Conservation (phyloP, 2,113 vertebrate species). For the Lycocorax pyrrhopterus region DNA sequence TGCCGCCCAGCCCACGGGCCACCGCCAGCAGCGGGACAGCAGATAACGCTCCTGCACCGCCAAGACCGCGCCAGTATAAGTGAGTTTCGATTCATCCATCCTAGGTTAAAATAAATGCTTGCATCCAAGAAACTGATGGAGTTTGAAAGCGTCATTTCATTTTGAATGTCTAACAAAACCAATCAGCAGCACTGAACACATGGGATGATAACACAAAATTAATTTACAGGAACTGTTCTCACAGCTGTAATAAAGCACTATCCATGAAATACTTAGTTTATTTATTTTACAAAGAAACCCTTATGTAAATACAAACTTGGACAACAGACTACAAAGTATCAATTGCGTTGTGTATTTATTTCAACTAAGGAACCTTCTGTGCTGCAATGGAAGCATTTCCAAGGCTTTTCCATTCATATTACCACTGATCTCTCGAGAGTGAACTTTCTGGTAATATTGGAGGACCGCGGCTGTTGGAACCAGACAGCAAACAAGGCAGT, state of each 20-base stretch:
- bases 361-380: not conserved
- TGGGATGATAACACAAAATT: not conserved
- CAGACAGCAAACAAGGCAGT: fast-evolving
- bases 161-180: not conserved
- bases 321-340: not conserved
- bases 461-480: not conserved
- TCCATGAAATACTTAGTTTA: fast-evolving
- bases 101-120: not conserved
- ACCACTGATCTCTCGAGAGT: fast-evolving
- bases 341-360: not conserved
- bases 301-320: not conserved
- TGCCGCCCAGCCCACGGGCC: fast-evolving
- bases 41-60: fast-evolving
- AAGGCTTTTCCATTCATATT: not conserved
- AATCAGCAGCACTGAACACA: fast-evolving
- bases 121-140: not conserved
- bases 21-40: fast-evolving
- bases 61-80: fast-evolving
- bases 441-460: not conserved
- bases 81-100: fast-evolving
- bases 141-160: not conserved
- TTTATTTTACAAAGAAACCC: not conserved
- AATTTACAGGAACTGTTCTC: not conserved
- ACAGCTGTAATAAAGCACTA: not conserved
- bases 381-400: not conserved